Percentiles rank a stretch among this genome's conserved stretches.
Evolutionary conservation across 2,113 vertebrate species (phyloP).

Genomic region (Aegithalos caudatus): DNA sequence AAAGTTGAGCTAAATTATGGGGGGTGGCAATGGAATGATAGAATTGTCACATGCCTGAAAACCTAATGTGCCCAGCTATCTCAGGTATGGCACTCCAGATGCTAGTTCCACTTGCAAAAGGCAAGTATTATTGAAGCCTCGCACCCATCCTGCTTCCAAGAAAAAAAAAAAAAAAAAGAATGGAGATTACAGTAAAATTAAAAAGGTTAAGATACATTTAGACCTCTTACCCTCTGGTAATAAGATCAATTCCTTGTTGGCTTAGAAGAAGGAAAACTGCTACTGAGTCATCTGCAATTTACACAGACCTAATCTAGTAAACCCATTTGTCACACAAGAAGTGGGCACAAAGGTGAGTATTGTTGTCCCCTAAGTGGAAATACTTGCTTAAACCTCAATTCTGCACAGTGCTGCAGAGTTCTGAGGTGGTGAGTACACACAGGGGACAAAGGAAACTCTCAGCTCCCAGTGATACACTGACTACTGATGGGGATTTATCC

Average conservation of each 20-base stretch:
- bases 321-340: constrained; percentile 25
- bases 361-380: not conserved
- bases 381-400: not conserved
- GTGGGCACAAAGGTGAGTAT: constrained; percentile 34
- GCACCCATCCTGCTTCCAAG: not conserved
- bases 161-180: not conserved
- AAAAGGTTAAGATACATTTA: constrained; percentile 17
- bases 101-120: constrained; percentile 2
- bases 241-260: constrained; percentile 27
- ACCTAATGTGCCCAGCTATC: not conserved
- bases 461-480: not conserved
- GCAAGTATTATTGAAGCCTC: not conserved
- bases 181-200: not conserved
- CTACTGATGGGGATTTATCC: not conserved
- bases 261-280: not conserved
- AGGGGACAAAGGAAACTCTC: not conserved
- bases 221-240: not conserved
- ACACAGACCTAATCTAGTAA: constrained; percentile 44
- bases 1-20: not conserved
- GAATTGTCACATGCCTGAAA: not conserved
- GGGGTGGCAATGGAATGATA: not conserved
- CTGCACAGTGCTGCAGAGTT: not conserved
- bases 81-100: not conserved
- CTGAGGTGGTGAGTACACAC: not conserved
- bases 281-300: constrained; percentile 19